These are phyloP conservation scores for Mugil cephalus DNA, from an alignment of 2,113 vertebrate genomes.

Conservation along the genomic window DNA sequence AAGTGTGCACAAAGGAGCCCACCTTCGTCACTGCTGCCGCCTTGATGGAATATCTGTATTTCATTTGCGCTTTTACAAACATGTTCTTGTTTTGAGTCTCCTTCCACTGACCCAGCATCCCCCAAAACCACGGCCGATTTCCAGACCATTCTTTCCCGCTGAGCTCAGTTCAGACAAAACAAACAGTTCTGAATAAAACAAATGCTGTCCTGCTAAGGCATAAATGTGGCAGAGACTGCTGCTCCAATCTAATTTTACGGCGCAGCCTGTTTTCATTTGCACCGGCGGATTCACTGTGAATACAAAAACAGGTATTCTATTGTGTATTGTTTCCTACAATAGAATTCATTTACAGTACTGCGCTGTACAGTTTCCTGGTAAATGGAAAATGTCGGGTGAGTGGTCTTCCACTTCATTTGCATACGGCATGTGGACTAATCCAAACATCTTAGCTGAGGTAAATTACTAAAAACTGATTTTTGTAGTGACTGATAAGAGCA, in stretches of 20 bases:
- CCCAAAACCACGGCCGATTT: constrained; percentile 21
- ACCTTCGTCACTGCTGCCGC: neutral
- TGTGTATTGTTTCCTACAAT: constrained; percentile 40
- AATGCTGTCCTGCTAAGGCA: constrained; percentile 14
- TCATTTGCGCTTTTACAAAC: neutral
- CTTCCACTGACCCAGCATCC: constrained; percentile 1
- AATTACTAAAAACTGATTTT: neutral
- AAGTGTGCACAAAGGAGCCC: neutral
- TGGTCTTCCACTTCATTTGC: neutral
- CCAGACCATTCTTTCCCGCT: constrained; percentile 8
- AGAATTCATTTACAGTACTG: constrained; percentile 18
- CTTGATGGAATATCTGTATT: constrained; percentile 4
- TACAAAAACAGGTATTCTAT: constrained; percentile 12
- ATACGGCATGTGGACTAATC: neutral
- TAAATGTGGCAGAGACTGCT: constrained; percentile 7
- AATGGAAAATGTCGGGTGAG: neutral
- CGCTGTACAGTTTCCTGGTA: too few relatives aligned
- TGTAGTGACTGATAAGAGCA: neutral
- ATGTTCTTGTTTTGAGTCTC: neutral
- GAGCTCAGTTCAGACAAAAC: constrained; percentile 48
- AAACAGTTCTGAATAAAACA: constrained; percentile 31
- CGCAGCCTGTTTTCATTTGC: constrained; percentile 21
- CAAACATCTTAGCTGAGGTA: too few relatives aligned
- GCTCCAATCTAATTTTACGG: neutral
- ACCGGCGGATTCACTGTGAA: constrained; percentile 12